Evolutionary conservation across 2,888 invertebrate genomes (phyloP).

Genomic region (Trachelus stipa): DNA sequence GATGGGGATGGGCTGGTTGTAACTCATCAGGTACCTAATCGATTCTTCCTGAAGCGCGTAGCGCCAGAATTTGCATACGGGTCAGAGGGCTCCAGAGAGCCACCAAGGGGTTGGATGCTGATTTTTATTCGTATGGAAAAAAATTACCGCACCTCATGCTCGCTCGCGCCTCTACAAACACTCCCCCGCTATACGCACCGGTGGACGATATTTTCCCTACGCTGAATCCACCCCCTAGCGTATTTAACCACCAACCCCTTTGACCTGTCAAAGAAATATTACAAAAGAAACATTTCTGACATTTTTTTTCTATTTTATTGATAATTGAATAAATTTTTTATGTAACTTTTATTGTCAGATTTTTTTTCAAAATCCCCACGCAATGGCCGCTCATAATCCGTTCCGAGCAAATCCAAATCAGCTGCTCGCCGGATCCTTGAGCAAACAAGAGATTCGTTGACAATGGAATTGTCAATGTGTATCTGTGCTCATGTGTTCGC

Average conservation of each 20-base stretch:
- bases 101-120: not conserved
- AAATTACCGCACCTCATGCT: not conserved
- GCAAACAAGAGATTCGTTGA: slow-evolving; percentile 45
- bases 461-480: slow-evolving; percentile 40
- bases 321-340: too few relatives aligned
- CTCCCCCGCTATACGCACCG: too few relatives aligned
- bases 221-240: too few relatives aligned
- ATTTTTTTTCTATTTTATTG: not conserved
- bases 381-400: too few relatives aligned
- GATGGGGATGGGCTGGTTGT: slow-evolving; percentile 11
- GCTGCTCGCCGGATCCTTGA: slow-evolving; percentile 56
- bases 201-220: too few relatives aligned
- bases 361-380: too few relatives aligned
- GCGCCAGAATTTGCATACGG: slow-evolving; percentile 4
- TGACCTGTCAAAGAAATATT: too few relatives aligned
- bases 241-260: too few relatives aligned
- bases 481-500: too few relatives aligned
- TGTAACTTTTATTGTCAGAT: too few relatives aligned
- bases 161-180: too few relatives aligned
- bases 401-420: slow-evolving; percentile 58
- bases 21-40: slow-evolving; percentile 26
- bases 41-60: slow-evolving; percentile 20
- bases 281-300: too few relatives aligned
- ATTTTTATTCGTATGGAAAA: slow-evolving; percentile 7
- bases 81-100: not conserved